Evolutionary conservation across 2,113 vertebrate species (phyloP), one percentile per base, ranked within the genome.

Genomic region (Salvelinus namaycush): DNA sequence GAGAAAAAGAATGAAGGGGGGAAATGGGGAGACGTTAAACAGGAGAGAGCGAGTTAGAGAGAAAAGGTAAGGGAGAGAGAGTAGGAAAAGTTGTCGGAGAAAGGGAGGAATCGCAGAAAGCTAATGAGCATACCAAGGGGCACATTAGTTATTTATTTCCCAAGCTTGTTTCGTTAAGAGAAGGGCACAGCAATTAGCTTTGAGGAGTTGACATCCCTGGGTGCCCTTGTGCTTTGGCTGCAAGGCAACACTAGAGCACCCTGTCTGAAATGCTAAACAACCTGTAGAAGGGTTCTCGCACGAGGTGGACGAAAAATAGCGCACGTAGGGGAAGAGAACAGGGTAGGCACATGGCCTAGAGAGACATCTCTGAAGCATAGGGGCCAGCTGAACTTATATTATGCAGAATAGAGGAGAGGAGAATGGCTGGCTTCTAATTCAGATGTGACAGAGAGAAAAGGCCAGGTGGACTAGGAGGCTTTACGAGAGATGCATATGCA

Each of bases 151-250:
- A 89, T 91, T 89, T 90, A 90, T 91, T 89, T 91, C 85, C 83
- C 82, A 81, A 26, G 79, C 87, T 89, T 88, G 87, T 92, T 92
- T 88, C 81, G 81, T 91, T 89, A 89, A 87, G 89, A 87, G 90
- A 92, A 92, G 91, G 90, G 90, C 88, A 91, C 77, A 80, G 87
- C 88, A 92, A 92, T 91, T 91, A 92, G 88, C 90, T 88, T 77
- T 82, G 87, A 89, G 90, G 80, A 89, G 88, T 81, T 86, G 88
- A 89, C 87, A 87, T 89, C 90, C 83, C 84, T 66, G 75, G 87
- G 85, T 72, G 64, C 74, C 89, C 83, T 79, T 76, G 86, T 83
- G 83, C 84, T 81, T 54, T 39, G 49, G 82, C 75, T 76, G 79
- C 69, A 73, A 81, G 78, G 87, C 80, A 86, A 82, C 84, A 84